A percentile compares a stretch with the other conserved stretches of the same genome.
Evolutionary conservation across 2,797 vertebrate species (phyloP).

Genomic region (Pangasius krempfi): DNA sequence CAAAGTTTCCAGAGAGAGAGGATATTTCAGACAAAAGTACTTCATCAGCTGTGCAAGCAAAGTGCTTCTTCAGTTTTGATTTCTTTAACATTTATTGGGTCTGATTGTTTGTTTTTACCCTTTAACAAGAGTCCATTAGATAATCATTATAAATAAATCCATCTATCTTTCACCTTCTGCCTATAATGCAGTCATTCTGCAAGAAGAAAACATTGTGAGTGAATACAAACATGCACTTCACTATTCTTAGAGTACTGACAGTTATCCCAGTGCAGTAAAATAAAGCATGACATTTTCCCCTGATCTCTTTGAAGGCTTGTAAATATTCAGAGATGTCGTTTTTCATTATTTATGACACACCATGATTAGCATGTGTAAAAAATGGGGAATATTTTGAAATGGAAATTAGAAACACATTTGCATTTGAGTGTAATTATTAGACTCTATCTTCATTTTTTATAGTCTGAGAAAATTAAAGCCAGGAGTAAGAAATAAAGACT

Average conservation of each 20-base stretch:
- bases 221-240: background rate
- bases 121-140: background rate
- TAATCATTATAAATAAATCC: background rate
- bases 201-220: background rate
- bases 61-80: background rate
- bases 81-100: background rate
- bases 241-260: constrained; percentile 2
- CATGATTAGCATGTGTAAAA: constrained; percentile 67
- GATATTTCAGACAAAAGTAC: background rate
- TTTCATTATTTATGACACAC: constrained; percentile 68
- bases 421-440: constrained; percentile 64
- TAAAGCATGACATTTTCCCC: constrained; percentile 26
- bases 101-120: background rate
- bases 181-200: background rate
- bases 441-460: constrained; percentile 52
- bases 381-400: constrained; percentile 67
- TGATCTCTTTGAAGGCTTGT: constrained; percentile 61
- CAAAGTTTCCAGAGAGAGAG: background rate
- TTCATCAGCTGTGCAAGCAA: background rate
- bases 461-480: constrained; percentile 46
- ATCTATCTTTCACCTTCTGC: background rate
- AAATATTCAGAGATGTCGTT: constrained; percentile 65
- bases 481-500: constrained; percentile 32
- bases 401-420: constrained; percentile 68
- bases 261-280: constrained; percentile 21